phyloP scores from a whole-genome alignment of 2,113 vertebrate species.

The Nothobranchius furzeri region DNA sequence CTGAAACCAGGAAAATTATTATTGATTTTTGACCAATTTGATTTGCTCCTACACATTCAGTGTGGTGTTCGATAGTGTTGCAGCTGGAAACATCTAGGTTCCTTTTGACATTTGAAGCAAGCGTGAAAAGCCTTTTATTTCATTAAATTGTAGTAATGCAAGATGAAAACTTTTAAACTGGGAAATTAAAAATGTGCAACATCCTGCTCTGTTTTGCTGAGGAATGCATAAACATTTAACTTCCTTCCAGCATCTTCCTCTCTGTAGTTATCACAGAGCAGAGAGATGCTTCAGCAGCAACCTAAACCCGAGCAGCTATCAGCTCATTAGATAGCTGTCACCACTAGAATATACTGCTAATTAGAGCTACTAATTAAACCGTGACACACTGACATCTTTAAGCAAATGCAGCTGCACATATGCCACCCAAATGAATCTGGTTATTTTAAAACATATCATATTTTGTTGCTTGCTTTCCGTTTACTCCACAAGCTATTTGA shows the following conservation, averaged over 20 bases:
- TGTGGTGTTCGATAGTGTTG: neutral
- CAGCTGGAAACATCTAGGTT: neutral
- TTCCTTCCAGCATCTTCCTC: slow-evolving; percentile 24
- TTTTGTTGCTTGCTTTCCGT: slow-evolving; percentile 22
- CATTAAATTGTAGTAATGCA: neutral
- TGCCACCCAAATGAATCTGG: slow-evolving; percentile 24
- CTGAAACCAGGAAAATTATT: neutral
- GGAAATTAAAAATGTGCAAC: slow-evolving; percentile 24
- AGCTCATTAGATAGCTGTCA: slow-evolving; percentile 12
- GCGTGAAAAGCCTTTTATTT: neutral
- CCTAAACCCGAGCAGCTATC: neutral
- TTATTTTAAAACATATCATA: slow-evolving; percentile 30
- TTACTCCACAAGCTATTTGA: slow-evolving; percentile 16
- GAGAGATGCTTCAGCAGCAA: slow-evolving; percentile 3
- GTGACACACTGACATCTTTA: slow-evolving; percentile 23
- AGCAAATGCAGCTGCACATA: slow-evolving; percentile 30
- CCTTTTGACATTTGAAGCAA: slow-evolving; percentile 7
- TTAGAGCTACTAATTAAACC: slow-evolving; percentile 35
- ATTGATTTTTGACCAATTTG: slow-evolving; percentile 2
- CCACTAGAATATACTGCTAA: slow-evolving; percentile 20
- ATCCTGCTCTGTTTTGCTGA: slow-evolving; percentile 31
- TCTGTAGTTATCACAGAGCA: slow-evolving; percentile 2
- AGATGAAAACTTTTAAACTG: neutral
- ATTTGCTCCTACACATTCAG: neutral
- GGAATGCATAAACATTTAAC: slow-evolving; percentile 23